phyloP scores from a whole-genome alignment of 2,888 invertebrate genomes.

The Podotricha telesiphe region DNA sequence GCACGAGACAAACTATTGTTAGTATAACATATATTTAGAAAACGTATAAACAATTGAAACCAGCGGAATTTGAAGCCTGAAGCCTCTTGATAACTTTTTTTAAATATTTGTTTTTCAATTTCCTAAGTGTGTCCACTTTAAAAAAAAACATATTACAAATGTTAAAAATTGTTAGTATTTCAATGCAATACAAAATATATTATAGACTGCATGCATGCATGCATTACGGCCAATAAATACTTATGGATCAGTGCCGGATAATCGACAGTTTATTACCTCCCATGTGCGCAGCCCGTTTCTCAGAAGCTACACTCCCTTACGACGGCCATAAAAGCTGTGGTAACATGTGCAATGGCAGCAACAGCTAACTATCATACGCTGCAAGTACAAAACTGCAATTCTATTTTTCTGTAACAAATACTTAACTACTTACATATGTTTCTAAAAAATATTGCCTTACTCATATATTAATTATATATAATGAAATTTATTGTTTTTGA shows the following conservation, averaged over 20 bases:
- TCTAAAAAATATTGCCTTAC: too few relatives aligned
- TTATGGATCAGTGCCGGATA: conserved; percentile 61
- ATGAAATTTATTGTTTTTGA: too few relatives aligned
- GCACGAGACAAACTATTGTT: too few relatives aligned
- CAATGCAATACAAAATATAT: conserved; percentile 1
- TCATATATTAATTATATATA: too few relatives aligned
- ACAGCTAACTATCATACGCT: conserved; percentile 29
- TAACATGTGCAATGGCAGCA: conserved; percentile 65
- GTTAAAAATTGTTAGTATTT: background rate
- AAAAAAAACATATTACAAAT: too few relatives aligned
- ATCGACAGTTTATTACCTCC: conserved; percentile 72
- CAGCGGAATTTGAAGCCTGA: too few relatives aligned
- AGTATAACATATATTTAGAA: too few relatives aligned
- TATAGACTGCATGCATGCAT: conserved; percentile 4
- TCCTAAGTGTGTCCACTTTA: too few relatives aligned
- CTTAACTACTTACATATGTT: too few relatives aligned
- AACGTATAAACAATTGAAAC: too few relatives aligned
- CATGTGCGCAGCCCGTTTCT: conserved; percentile 76
- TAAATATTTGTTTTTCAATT: too few relatives aligned
- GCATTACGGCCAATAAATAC: conserved; percentile 44
- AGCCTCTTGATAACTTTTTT: too few relatives aligned
- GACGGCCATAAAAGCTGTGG: conserved; percentile 77
- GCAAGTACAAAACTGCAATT: conserved; percentile 16
- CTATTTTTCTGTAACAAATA: background rate
- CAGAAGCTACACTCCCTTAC: conserved; percentile 74